phyloP scores from a whole-genome alignment of 2,888 invertebrate species.

The Polyommatus icarus region DNA sequence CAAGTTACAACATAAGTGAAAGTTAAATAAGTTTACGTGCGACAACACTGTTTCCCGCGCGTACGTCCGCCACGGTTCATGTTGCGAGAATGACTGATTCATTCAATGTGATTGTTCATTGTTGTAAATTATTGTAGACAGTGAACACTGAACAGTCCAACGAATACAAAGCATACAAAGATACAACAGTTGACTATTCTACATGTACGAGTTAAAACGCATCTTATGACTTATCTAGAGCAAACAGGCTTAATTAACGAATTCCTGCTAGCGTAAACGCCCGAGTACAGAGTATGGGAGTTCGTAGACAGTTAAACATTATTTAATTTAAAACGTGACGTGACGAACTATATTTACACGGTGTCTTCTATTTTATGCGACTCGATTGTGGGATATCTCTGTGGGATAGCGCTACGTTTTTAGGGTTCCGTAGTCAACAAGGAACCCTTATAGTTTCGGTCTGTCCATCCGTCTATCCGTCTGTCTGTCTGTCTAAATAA shows the following conservation, averaged over 20 bases:
- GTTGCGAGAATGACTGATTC: conserved; percentile 21
- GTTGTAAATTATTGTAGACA: conserved; percentile 29
- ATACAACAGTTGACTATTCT: conserved; percentile 10
- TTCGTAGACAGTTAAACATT: conserved; percentile 18
- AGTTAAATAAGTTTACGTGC: conserved; percentile 17
- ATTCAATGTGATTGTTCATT: conserved; percentile 32
- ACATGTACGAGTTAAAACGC: background rate
- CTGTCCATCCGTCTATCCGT: too few species aligned
- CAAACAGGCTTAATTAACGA: conserved; percentile 45
- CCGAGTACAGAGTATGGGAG: background rate
- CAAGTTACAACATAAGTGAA: conserved; percentile 31
- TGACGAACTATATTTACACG: conserved; percentile 12
- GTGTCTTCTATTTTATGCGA: conserved; percentile 21
- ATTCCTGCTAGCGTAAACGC: conserved; percentile 32
- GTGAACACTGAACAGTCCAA: conserved; percentile 3
- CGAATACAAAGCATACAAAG: conserved; percentile 21
- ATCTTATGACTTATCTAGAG: conserved; percentile 42
- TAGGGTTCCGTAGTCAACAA: too few species aligned
- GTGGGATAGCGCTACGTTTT: background rate
- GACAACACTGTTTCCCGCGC: background rate
- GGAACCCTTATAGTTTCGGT: too few species aligned
- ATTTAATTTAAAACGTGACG: conserved; percentile 25
- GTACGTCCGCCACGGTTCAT: background rate
- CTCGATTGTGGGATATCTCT: background rate
- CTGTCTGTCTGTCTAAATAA: too few species aligned